phyloP scores from a whole-genome alignment of 2,888 invertebrate genomes.

The Rhodophaea formosa region DNA sequence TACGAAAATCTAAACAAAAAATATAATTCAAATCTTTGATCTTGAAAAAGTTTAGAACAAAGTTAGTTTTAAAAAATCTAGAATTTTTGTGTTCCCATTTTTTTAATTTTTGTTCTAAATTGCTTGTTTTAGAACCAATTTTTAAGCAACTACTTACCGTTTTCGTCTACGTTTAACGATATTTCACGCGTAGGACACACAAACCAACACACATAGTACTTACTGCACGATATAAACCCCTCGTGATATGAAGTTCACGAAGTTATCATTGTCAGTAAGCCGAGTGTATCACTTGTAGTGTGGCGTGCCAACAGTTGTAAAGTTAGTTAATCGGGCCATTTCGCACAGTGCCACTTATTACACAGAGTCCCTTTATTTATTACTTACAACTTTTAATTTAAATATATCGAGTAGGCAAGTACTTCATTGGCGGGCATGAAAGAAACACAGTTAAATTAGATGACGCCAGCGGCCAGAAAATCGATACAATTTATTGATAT shows the following conservation, averaged over 20 bases:
- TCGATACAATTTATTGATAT: background rate
- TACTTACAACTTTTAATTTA: background rate
- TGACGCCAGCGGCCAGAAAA: background rate
- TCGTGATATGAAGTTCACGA: background rate
- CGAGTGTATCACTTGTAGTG: background rate
- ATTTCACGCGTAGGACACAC: too few species aligned
- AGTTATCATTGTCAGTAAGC: background rate
- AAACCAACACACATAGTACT: too few species aligned
- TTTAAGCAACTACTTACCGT: too few species aligned
- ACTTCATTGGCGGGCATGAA: background rate
- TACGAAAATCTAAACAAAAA: too few species aligned
- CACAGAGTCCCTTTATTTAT: background rate
- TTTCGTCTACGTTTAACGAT: too few species aligned
- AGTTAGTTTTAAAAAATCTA: too few species aligned
- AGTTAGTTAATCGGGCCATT: background rate
- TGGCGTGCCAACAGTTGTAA: conserved; percentile 7
- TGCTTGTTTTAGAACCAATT: too few species aligned
- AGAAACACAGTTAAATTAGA: background rate
- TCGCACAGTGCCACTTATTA: conserved; percentile 1
- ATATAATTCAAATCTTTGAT: too few species aligned
- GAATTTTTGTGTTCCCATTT: too few species aligned
- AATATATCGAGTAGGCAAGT: background rate
- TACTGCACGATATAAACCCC: too few species aligned
- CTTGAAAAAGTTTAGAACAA: too few species aligned
- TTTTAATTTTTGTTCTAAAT: too few species aligned